Base-by-base conservation (phyloP, 2,888 invertebrate species). In the Ophion ellenae region DNA sequence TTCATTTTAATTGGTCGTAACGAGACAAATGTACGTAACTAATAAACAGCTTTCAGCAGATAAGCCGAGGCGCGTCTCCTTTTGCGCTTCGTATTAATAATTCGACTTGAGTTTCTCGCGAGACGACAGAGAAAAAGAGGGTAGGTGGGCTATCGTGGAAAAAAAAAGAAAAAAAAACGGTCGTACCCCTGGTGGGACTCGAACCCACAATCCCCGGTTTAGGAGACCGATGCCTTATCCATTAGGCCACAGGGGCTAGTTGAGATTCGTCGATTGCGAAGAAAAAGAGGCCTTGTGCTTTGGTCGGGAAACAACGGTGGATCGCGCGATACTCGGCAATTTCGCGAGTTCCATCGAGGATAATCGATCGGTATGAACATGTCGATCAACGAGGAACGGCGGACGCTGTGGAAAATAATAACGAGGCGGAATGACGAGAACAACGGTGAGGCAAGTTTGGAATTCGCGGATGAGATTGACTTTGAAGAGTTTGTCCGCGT, bases 141-240 rank as follows among this genome's bases (percentile, higher is more conserved):
- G 32, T 32, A 4, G 32, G 32, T 32, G 40, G 1, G 40, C 40
- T 0, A 40, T 9, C 14, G 14, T 2, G 47, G 47, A 10, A 11
- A 47, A 11, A 11, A 11, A 47, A 11, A 2, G 2, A 47, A 14
- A 87, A 89, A 90, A 90, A 89, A 87, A 86, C 79, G 14, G 1
- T 1, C 79, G 94, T 97, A 97, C 97, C 97, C 97, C 97, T 96
- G 97, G 96, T 96, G 97, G 96, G 97, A 97, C 96, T 97, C 97
- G 97, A 97, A 97, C 96, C 96, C 96, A 96, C 96, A 96, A 96
- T 96, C 96, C 96, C 96, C 96, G 96, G 96, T 96, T 96, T 97
- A 97, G 96, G 96, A 96, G 96, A 96, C 96, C 96, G 96, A 96
- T 96, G 96, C 96, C 96, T 96, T 96, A 96, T 96, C 96, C 96